Evolutionary conservation across 2,888 invertebrate genomes (phyloP).

Genomic region (Volucella bombylans): DNA sequence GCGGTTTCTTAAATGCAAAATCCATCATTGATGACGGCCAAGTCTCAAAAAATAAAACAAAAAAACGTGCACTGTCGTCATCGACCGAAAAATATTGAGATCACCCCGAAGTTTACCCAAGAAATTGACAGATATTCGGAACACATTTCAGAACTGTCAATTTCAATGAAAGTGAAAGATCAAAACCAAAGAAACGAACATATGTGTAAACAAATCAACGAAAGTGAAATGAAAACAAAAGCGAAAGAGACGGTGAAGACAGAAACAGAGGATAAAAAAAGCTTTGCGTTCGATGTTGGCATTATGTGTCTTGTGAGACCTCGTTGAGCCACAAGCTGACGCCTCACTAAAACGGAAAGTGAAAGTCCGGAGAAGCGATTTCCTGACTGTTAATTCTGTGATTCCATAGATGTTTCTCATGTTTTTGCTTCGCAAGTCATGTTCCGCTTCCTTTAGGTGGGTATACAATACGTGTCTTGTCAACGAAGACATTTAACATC

Average conservation of each 20-base stretch:
- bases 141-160: slow-evolving; percentile 49
- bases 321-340: slow-evolving; percentile 9
- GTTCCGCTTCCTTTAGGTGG: slow-evolving; percentile 46
- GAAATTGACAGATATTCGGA: slow-evolving; percentile 31
- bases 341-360: slow-evolving; percentile 49
- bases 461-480: slow-evolving; percentile 44
- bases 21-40: neutral
- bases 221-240: slow-evolving; percentile 35
- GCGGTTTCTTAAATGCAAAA: neutral
- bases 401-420: slow-evolving; percentile 29
- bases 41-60: slow-evolving; percentile 2
- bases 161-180: slow-evolving; percentile 51
- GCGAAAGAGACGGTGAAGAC: slow-evolving; percentile 1
- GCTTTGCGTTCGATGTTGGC: slow-evolving; percentile 51
- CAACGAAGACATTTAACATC: slow-evolving; percentile 25
- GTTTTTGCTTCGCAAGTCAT: slow-evolving; percentile 25
- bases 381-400: slow-evolving; percentile 66
- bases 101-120: slow-evolving; percentile 38
- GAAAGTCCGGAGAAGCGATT: slow-evolving; percentile 60
- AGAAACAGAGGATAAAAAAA: slow-evolving; percentile 9
- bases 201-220: slow-evolving; percentile 39
- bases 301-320: slow-evolving; percentile 13
- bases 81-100: slow-evolving; percentile 24
- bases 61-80: slow-evolving; percentile 13
- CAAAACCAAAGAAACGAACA: slow-evolving; percentile 36